Percentiles rank a stretch among this genome's conserved stretches.
phyloP scores from a whole-genome alignment of 2,113 vertebrate genomes.

The Rhodinocichla rosea region DNA sequence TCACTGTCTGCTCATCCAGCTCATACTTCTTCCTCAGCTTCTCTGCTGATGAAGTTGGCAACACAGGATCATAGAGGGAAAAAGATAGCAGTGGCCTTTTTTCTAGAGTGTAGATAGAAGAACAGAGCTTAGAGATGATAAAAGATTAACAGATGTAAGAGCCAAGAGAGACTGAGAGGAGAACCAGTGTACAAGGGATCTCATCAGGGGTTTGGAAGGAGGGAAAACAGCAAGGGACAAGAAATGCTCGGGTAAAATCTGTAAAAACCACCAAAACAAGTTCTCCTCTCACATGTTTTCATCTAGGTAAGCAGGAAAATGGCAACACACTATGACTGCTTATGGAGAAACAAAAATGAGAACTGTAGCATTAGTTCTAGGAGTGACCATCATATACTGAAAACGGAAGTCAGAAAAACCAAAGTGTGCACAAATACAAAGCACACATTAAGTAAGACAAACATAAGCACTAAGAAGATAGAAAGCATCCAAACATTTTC shows the following conservation, averaged over 20 bases:
- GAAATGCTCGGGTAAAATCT: background rate
- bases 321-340: background rate
- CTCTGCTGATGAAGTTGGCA: background rate
- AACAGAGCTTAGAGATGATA: background rate
- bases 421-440: background rate
- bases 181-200: background rate
- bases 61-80: background rate
- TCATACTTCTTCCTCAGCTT: background rate
- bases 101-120: background rate
- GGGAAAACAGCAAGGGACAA: background rate
- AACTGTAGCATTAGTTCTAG: background rate
- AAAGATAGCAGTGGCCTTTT: background rate
- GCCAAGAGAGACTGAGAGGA: background rate
- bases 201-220: background rate
- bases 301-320: background rate
- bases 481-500: background rate
- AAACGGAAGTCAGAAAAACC: background rate
- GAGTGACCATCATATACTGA: background rate
- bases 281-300: background rate
- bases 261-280: background rate
- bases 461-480: background rate
- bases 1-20: background rate
- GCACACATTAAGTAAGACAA: background rate
- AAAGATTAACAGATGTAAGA: background rate
- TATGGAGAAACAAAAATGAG: background rate